Evolutionary conservation across 2,113 vertebrate species (phyloP), one percentile per base, ranked within the genome.

Genomic region (Sceloporus undulatus): DNA sequence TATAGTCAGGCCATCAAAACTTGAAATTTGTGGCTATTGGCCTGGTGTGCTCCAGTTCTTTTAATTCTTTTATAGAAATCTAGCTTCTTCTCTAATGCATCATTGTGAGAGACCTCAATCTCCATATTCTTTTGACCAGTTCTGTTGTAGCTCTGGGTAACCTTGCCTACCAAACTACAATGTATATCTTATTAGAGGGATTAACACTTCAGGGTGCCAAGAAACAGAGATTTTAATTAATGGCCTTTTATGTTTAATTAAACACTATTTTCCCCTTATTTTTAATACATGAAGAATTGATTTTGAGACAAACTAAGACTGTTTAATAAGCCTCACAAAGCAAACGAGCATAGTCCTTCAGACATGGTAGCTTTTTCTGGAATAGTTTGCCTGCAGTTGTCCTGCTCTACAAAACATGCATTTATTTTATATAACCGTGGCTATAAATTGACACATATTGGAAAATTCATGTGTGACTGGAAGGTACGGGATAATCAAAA

Each of bases 271-370:
- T n/a, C 1, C n/a, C 18, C 38, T 79, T 13, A 78, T 86, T 86
- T 86, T 86, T 70, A 86, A 78, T 78, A 85, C 59, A 86, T 48
- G 74, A 86, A 54, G 62, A 68, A 86, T 68, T 79, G 85, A 86
- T 68, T 79, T 52, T 48, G 62, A 79, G 62, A 79, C 59, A 85
- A 85, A 77, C 59, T 5, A 42, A 65, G 29, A 78, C 29, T 27
- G 23, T 27, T 86, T 68, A 79, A 86, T 78, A 85, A 79, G 40
- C 29, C 34, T 78, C 77, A 42, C 75, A 79, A 68, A 79, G 75
- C 75, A 85, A 78, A 85, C 0, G 16, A 76, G 29, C 75, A 77
- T 42, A 66, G 38, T 34, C 74, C 27, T 48, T 42, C 62, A 59
- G 75, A 74, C 73, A 86, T 25, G 21, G 5, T 23, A 52, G 11